Evolutionary conservation across 2,888 invertebrate genomes (phyloP).

Genomic region (Cerceris rybyensis): DNA sequence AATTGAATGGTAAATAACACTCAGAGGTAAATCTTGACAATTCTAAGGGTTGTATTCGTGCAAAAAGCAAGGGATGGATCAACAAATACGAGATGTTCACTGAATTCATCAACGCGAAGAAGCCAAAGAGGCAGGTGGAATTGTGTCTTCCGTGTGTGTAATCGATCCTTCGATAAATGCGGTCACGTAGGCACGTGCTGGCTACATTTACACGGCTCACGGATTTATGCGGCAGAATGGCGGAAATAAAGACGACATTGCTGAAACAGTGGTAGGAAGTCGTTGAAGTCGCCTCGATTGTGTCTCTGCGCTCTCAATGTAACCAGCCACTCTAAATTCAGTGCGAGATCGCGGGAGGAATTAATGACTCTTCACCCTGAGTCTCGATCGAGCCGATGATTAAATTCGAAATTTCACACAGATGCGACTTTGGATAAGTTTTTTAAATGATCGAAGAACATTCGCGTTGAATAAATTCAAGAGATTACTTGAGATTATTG

Average conservation of each 20-base stretch:
- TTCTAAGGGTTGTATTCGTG: no score
- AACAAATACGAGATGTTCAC: constrained; percentile 18
- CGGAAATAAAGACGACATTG: constrained; percentile 47
- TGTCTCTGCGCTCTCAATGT: constrained; percentile 40
- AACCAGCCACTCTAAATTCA: constrained; percentile 41
- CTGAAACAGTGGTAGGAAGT: constrained; percentile 43
- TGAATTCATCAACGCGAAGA: not conserved
- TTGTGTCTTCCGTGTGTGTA: constrained; percentile 21
- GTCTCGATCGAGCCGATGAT: constrained; percentile 20
- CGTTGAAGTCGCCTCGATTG: constrained; percentile 36
- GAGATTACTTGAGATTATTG: no score
- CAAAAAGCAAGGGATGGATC: not conserved
- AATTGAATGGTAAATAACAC: no score
- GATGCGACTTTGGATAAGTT: constrained; percentile 1
- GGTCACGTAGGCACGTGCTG: constrained; percentile 43
- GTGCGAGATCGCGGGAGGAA: constrained; percentile 25
- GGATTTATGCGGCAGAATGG: constrained; percentile 47
- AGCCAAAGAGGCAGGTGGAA: constrained; percentile 19
- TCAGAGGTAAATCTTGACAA: no score
- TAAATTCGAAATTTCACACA: constrained; percentile 24
- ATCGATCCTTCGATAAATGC: constrained; percentile 39
- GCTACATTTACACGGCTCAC: constrained; percentile 22
- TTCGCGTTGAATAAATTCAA: not conserved
- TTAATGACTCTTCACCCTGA: constrained; percentile 41
- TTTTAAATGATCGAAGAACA: not conserved